A percentile compares a stretch with the other conserved stretches of the same genome.
These are phyloP conservation scores for Montipora capricornis DNA, from an alignment of 64 coral and sea anemone genomes.

Conservation along the genomic window DNA sequence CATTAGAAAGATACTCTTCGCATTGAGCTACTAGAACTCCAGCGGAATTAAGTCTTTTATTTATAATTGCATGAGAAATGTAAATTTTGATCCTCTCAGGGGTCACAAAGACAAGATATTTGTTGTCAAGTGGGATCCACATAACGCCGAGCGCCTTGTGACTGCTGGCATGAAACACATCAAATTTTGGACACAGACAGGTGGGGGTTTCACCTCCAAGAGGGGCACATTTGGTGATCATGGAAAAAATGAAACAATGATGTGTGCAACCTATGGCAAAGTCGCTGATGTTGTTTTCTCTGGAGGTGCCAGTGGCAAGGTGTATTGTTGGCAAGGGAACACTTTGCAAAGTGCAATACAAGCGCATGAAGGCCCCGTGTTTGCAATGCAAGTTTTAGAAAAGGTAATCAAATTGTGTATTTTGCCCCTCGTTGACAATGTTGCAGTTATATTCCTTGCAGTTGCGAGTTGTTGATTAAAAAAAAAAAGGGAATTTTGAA, in stretches of 20 bases:
- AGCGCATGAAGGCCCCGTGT: constrained; percentile 95
- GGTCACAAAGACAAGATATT: constrained; percentile 99
- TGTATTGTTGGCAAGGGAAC: constrained; percentile 92
- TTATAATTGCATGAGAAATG: too few species aligned
- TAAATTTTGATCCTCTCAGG: constrained; percentile 22
- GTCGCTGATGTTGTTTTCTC: constrained; percentile 83
- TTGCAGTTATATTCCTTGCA: background rate
- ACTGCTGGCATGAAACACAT: constrained; percentile 98
- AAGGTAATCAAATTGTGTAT: constrained; percentile 56
- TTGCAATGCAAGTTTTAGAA: constrained; percentile 98
- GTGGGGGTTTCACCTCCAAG: constrained; percentile 98
- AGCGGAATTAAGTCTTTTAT: too few species aligned
- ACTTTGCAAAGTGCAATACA: constrained; percentile 78
- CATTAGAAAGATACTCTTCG: too few species aligned
- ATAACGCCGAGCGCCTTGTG: constrained; percentile 81
- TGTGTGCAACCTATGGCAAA: constrained; percentile 96
- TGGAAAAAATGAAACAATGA: constrained; percentile 94
- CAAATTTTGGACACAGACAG: constrained; percentile 99
- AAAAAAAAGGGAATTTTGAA: too few species aligned
- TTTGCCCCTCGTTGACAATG: background rate
- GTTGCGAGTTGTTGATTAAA: too few species aligned
- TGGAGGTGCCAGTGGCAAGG: constrained; percentile 93
- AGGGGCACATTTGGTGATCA: constrained; percentile 91
- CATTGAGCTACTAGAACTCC: too few species aligned
- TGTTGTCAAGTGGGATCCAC: constrained; percentile 96